Evolutionary conservation across 2,888 invertebrate genomes (phyloP), one percentile per base, ranked within the genome.

Genomic region (Netelia virgata): DNA sequence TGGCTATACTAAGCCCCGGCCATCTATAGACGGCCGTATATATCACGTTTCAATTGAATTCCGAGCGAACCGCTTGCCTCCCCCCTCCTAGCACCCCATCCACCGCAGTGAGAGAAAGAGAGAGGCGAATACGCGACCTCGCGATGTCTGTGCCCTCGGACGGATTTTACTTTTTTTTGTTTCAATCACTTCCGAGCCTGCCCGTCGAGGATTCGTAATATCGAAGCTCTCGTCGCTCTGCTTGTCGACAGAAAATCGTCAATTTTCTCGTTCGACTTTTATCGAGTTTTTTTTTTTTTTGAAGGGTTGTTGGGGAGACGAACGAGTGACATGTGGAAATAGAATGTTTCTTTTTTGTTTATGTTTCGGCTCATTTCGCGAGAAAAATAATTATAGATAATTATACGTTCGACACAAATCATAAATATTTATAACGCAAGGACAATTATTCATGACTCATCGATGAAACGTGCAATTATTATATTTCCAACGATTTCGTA

Each of bases 31-130:
- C 61, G 10, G n/a, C n/a, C 66, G 59, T 66, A 70, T 82, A 64
- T 70, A 74, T 82, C 73, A 72, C 73, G 87, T 87, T 88, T 89
- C 90, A 88, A 90, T 89, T 89, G 89, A 88, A 91, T 90, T 90
- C 88, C 86, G 88, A 68, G 76, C 63, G 69, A 74, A 55, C 66
- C 61, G 41, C 28, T 55, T 63, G 63, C 59, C 64, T 59, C 36
- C 36, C 1, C 6, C 36, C 36, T 36, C 6, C 36, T 6, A 3
- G 36, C 36, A 36, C 8, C 36, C 1, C 1, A 36, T 5, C 36
- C 36, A 36, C 36, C 5, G 36, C 36, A 36, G 36, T 53, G 61
- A 41, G 57, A 57, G 57, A 70, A 36, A 41, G 70, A 36, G 70
- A 14, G 50, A 28, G 16, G 9, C 23, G 28, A 10, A 59, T 59